Conservation (phyloP, 2,113 vertebrate species). For the Solenodon paradoxus region DNA sequence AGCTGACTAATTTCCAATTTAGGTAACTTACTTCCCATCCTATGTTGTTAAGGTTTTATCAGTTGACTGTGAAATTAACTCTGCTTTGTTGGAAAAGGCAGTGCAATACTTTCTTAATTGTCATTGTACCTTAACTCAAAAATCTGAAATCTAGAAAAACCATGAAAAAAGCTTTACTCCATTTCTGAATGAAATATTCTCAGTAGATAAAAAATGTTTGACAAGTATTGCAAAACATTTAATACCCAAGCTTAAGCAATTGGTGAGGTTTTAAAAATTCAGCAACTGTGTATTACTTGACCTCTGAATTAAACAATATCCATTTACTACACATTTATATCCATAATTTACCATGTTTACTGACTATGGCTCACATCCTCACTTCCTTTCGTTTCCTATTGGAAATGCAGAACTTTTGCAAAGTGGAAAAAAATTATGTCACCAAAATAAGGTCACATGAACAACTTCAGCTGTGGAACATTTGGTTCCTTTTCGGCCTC, state of each 20-base stretch:
- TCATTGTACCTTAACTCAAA: neutral
- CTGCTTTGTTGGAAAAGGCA: neutral
- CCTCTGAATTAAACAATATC: neutral
- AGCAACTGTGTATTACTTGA: neutral
- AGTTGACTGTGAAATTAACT: neutral
- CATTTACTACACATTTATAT: neutral
- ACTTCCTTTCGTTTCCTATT: neutral
- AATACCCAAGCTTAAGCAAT: neutral
- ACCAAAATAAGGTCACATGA: neutral
- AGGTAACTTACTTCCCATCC: neutral
- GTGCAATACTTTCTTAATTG: neutral
- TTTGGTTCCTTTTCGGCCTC: slow-evolving; percentile 22
- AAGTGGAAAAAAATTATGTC: neutral
- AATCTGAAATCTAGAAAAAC: neutral
- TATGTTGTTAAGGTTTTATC: neutral
- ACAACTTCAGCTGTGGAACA: neutral
- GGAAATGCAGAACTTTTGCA: neutral
- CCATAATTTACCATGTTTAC: too few relatives aligned
- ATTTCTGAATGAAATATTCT: neutral
- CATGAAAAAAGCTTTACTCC: neutral
- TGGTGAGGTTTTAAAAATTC: neutral
- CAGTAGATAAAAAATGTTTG: neutral
- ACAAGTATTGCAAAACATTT: neutral
- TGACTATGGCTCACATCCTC: neutral
- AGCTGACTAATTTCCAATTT: neutral